Conservation (phyloP, 30 jellyfish, hydroid and myxozoan genomes). For the Hydra vulgaris region DNA sequence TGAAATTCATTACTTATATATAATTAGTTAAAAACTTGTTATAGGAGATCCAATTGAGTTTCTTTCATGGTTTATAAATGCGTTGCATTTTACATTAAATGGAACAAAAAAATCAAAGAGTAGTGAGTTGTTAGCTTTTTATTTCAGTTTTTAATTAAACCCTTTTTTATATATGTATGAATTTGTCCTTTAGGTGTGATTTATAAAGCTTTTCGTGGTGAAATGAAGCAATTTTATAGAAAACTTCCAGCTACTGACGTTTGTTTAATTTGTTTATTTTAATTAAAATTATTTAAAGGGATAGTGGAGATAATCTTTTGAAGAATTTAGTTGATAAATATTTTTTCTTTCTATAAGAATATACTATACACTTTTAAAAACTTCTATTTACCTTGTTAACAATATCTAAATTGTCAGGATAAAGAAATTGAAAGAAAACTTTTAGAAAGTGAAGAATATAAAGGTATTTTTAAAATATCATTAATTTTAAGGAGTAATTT, state of each 20-base stretch:
- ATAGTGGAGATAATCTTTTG: too few species aligned
- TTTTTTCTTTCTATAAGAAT: background rate
- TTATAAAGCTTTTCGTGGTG: conserved; percentile 87
- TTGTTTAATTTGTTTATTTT: background rate
- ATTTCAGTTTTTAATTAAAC: background rate
- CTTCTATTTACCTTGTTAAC: too few species aligned
- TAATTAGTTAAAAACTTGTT: too few species aligned
- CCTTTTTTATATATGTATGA: too few species aligned
- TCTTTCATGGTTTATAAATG: conserved; percentile 85
- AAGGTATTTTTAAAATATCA: too few species aligned
- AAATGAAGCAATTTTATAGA: conserved; percentile 54
- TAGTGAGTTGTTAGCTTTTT: conserved; percentile 36
- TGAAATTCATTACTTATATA: too few species aligned
- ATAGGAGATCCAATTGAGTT: conserved; percentile 88
- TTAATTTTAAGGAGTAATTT: too few species aligned
- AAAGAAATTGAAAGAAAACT: conserved; percentile 50
- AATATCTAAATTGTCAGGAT: background rate
- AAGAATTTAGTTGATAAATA: too few species aligned
- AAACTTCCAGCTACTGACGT: conserved; percentile 84
- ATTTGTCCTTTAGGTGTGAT: background rate
- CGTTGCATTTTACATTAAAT: conserved; percentile 74
- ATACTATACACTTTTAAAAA: too few species aligned
- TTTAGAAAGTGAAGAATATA: conserved; percentile 39
- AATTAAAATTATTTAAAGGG: too few species aligned
- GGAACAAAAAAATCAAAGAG: conserved; percentile 78